Evolutionary conservation across 1,140 invertebrate genomes (phyloP), one percentile per base, ranked within the genome.

Genomic region (Hylaeus volcanicus): DNA sequence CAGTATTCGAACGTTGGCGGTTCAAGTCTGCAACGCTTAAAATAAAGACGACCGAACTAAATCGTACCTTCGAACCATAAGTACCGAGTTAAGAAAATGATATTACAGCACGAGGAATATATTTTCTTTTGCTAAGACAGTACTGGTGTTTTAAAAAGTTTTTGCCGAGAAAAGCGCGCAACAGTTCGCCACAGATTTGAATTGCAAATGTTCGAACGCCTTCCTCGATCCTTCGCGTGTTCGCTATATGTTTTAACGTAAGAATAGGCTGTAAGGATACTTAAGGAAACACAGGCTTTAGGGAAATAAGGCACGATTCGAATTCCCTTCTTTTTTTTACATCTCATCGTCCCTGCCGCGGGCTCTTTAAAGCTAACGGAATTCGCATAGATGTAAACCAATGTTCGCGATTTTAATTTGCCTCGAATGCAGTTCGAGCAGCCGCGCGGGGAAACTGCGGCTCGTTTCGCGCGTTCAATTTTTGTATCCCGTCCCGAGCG

Each of bases 211-310:
- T 1, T 45, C 39, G 63, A 66, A 66, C 3, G 26, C 9, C 53
- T 68, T 2, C 48, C n/a, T 1, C 45, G 65, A 37, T 5, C 2
- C n/a, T 2, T 9, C 15, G 65, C 15, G 43, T 15, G 41, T 43
- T 63, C 37, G 14, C 41, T 66, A 14, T 48, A 45, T 48, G 64
- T 51, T 53, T 68, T 51, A 48, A 68, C 60, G 39, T 56, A 74
- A 74, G 71, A 41, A 41, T 60, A 76, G 45, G 68, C 64, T 45
- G 3, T 75, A 76, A 76, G 55, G 41, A 45, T 65, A 26, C 45
- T 51, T 15, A 53, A 51, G 15, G 26, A 26, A 61, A 53, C 58
- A 51, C 68, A 43, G 68, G 45, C 68, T 71, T 78, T 71, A 61
- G 56, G 14, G 15, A 37, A 41, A 12, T 78, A 71, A 68, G 41